These are phyloP conservation scores for Dexiosoma caninum DNA, from an alignment of 2,888 invertebrate species.

Conservation along the genomic window DNA sequence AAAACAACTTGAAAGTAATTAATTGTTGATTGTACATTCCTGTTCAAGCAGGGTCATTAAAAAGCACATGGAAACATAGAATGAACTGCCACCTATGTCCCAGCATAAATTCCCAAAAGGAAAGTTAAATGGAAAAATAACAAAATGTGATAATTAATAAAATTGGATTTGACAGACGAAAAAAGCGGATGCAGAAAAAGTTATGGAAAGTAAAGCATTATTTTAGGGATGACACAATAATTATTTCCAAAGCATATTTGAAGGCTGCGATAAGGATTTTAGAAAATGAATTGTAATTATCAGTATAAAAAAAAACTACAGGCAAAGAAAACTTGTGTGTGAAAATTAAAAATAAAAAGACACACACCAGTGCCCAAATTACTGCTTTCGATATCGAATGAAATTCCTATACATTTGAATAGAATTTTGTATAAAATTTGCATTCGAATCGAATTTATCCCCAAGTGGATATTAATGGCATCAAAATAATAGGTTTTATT, in stretches of 20 bases:
- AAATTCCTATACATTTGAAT: no score
- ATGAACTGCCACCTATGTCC: not conserved
- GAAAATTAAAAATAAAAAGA: no score
- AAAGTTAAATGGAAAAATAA: constrained; percentile 10
- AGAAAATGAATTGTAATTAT: no score
- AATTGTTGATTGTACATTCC: constrained; percentile 16
- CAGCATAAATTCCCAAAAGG: not conserved
- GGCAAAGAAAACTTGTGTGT: no score
- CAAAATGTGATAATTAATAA: constrained; percentile 10
- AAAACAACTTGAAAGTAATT: constrained; percentile 18
- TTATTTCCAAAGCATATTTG: not conserved
- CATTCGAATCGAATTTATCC: no score
- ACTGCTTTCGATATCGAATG: no score
- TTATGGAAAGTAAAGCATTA: not conserved
- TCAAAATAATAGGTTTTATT: no score
- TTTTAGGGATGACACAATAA: not conserved
- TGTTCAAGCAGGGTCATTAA: constrained; percentile 16
- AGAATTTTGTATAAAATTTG: no score
- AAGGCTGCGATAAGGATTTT: no score
- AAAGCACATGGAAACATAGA: not conserved
- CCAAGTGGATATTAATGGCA: no score
- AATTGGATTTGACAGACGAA: not conserved
- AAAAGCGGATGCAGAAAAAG: not conserved
- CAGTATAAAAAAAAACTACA: no score
- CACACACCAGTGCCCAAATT: no score